These are phyloP conservation scores for Stenolophus ochropezus DNA, from an alignment of 2,888 invertebrate genomes.

Conservation along the genomic window DNA sequence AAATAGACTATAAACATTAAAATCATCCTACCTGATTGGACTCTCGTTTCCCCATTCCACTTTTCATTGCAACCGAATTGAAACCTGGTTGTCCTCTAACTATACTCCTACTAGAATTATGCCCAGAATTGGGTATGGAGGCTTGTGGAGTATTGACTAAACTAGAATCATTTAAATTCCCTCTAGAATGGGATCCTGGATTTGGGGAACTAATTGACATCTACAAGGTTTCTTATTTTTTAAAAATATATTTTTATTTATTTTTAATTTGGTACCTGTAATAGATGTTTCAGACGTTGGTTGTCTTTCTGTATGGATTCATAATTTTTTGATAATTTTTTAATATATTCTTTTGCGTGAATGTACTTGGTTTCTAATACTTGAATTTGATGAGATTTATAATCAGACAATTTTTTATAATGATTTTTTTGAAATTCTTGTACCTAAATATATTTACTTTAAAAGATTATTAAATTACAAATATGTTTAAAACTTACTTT, in stretches of 20 bases:
- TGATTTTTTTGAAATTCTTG: conserved; percentile 68
- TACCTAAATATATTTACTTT: conserved; percentile 60
- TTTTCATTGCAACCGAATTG: neutral
- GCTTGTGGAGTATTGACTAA: neutral
- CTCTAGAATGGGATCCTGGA: neutral
- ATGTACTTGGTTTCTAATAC: conserved; percentile 67
- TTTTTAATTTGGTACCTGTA: conserved; percentile 61
- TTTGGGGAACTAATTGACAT: neutral
- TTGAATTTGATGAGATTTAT: conserved; percentile 60
- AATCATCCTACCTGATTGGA: conserved; percentile 7
- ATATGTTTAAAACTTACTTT: conserved; percentile 4
- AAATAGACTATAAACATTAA: too few relatives aligned
- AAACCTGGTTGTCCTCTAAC: neutral
- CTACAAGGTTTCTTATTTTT: neutral
- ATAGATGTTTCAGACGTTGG: conserved; percentile 61
- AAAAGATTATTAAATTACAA: neutral
- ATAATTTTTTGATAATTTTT: conserved; percentile 64
- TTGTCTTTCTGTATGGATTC: conserved; percentile 67
- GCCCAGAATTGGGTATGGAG: neutral
- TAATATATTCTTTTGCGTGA: conserved; percentile 67
- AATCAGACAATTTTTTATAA: conserved; percentile 61
- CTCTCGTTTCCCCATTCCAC: neutral
- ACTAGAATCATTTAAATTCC: neutral
- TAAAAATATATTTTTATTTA: neutral
- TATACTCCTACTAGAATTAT: neutral